phyloP scores from a whole-genome alignment of 2,797 vertebrate genomes.

The Micropoecilia bifurca region DNA sequence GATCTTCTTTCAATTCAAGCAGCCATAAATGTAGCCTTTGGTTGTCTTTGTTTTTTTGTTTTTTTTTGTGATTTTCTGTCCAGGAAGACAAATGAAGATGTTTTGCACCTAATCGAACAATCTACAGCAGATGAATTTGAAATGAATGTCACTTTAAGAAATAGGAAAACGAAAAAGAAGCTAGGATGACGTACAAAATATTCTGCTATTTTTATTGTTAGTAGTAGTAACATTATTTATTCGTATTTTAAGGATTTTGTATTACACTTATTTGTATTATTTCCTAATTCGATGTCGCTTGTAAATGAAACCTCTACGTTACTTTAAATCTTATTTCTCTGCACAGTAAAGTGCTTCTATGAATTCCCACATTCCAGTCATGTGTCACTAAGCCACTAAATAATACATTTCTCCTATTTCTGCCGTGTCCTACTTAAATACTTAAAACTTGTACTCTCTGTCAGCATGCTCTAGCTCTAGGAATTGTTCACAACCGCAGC shows the following conservation, averaged over 20 bases:
- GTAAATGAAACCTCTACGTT: background rate
- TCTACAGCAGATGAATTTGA: background rate
- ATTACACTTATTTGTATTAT: too few species aligned
- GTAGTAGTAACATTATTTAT: background rate
- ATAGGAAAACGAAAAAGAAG: background rate
- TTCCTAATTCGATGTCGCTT: background rate
- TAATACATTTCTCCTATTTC: background rate
- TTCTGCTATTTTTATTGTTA: background rate
- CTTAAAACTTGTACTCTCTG: background rate
- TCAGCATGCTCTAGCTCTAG: too few species aligned
- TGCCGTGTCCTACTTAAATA: background rate
- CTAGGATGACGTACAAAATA: background rate
- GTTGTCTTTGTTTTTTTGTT: background rate
- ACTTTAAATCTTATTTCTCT: background rate
- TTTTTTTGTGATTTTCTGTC: background rate
- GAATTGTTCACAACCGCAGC: background rate
- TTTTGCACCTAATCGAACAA: background rate
- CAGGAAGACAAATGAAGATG: background rate
- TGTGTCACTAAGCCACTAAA: background rate
- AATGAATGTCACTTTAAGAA: background rate
- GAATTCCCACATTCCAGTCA: background rate
- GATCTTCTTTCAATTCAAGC: background rate
- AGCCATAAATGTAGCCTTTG: background rate
- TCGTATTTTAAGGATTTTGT: background rate
- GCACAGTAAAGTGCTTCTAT: background rate